phyloP scores from a whole-genome alignment of 1,140 invertebrate genomes.

The Mactra quadrangularis region DNA sequence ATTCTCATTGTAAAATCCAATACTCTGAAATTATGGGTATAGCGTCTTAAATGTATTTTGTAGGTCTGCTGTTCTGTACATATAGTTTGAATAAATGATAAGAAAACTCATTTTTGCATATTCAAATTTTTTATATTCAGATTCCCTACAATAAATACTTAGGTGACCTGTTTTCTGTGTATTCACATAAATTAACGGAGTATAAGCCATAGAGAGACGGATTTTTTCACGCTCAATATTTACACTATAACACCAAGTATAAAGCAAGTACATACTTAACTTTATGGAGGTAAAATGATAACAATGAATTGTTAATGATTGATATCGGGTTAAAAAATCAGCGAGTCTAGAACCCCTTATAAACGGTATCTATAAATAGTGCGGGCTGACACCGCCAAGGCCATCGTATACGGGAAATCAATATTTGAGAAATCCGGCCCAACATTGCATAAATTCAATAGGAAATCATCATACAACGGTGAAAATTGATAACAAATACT shows the following conservation, averaged over 20 bases:
- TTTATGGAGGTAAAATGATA: no score
- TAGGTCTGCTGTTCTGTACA: no score
- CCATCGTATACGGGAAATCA: slow-evolving; percentile 18
- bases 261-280: no score
- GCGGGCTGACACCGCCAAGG: background rate
- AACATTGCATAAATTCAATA: slow-evolving; percentile 11
- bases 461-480: background rate
- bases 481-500: no score
- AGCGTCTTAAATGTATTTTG: no score
- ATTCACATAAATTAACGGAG: slow-evolving; percentile 57
- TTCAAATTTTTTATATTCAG: slow-evolving; percentile 5
- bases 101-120: background rate
- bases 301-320: no score
- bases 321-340: no score
- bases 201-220: background rate
- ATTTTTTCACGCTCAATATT: no score
- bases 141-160: slow-evolving; percentile 49
- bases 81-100: no score
- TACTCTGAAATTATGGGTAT: background rate
- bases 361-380: background rate
- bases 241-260: no score
- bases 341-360: background rate
- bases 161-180: slow-evolving; percentile 52
- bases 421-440: background rate
- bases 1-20: slow-evolving; percentile 58